phyloP scores from a whole-genome alignment of 1,140 invertebrate species.

The Lerema accius region DNA sequence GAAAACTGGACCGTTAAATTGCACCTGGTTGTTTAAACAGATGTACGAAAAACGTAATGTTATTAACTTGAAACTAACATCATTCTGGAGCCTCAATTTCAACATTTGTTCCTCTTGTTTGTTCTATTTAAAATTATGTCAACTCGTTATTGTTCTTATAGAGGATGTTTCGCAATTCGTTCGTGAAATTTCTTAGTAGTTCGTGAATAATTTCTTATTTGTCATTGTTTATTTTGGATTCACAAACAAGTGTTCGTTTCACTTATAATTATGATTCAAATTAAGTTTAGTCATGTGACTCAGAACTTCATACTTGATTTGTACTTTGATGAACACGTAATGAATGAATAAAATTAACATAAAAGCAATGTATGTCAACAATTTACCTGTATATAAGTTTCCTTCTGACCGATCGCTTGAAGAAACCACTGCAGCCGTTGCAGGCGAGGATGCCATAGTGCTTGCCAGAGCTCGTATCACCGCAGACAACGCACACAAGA shows the following conservation, averaged over 20 bases:
- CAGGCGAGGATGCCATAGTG: conserved; percentile 99
- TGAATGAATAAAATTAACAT: too few relatives aligned
- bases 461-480: conserved; percentile 98
- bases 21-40: background rate
- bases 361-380: too few relatives aligned
- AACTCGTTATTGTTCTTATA: conserved; percentile 23
- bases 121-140: conserved; percentile 37
- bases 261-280: conserved; percentile 4
- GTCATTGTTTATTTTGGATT: conserved; percentile 3
- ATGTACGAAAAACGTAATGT: background rate
- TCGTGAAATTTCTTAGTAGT: conserved; percentile 3
- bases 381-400: conserved; percentile 98
- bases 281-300: background rate
- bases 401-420: conserved; percentile 97
- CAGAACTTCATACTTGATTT: too few relatives aligned
- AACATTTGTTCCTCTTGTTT: conserved; percentile 29
- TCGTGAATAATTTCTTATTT: conserved; percentile 3
- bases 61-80: background rate
- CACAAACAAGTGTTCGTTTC: background rate
- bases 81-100: conserved; percentile 39
- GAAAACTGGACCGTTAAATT: conserved; percentile 1
- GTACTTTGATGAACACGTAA: too few relatives aligned
- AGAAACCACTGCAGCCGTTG: conserved; percentile 99
- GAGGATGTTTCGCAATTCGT: conserved; percentile 21
- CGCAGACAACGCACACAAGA: conserved; percentile 96